Percentiles rank a stretch among this genome's conserved stretches.
Conservation (phyloP, 2,797 vertebrate genomes). For the Gadopsis marmoratus region DNA sequence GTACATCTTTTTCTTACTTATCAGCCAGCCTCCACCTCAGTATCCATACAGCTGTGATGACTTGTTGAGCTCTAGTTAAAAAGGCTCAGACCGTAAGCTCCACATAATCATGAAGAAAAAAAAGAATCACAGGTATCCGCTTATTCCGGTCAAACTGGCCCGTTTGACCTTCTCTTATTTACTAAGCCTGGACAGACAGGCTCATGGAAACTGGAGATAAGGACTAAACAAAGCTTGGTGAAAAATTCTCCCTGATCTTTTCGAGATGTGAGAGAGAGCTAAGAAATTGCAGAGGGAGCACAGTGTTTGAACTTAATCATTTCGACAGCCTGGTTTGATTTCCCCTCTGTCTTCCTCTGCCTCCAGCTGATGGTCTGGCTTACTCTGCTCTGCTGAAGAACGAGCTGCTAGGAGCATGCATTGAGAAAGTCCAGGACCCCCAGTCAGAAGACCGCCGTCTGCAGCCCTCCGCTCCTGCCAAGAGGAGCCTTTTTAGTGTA, state of each 20-base stretch:
- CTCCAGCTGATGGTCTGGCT: slow-evolving; percentile 91
- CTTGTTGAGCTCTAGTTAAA: neutral
- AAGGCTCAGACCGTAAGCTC: neutral
- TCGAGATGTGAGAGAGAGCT: slow-evolving; percentile 32
- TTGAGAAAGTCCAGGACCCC: slow-evolving; percentile 97
- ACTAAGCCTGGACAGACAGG: slow-evolving; percentile 20
- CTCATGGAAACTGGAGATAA: slow-evolving; percentile 41
- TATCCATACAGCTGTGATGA: neutral
- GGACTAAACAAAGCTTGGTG: slow-evolving; percentile 45
- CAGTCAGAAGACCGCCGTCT: slow-evolving; percentile 96
- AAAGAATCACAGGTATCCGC: neutral
- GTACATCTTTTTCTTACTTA: neutral
- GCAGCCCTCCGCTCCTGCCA: slow-evolving; percentile 94
- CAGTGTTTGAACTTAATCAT: slow-evolving; percentile 53
- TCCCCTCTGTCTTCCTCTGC: slow-evolving; percentile 36
- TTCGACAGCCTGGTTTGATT: slow-evolving; percentile 47
- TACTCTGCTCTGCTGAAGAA: slow-evolving; percentile 98
- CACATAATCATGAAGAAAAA: neutral
- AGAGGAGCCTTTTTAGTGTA: slow-evolving; percentile 97
- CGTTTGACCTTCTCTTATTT: slow-evolving; percentile 56
- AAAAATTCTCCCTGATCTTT: slow-evolving; percentile 45
- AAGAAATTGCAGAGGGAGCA: slow-evolving; percentile 35
- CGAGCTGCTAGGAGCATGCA: slow-evolving; percentile 95
- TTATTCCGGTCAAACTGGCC: slow-evolving; percentile 35
- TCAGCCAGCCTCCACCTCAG: neutral